phyloP scores from a whole-genome alignment of 2,113 vertebrate genomes.

The Triplophysa siluroides region DNA sequence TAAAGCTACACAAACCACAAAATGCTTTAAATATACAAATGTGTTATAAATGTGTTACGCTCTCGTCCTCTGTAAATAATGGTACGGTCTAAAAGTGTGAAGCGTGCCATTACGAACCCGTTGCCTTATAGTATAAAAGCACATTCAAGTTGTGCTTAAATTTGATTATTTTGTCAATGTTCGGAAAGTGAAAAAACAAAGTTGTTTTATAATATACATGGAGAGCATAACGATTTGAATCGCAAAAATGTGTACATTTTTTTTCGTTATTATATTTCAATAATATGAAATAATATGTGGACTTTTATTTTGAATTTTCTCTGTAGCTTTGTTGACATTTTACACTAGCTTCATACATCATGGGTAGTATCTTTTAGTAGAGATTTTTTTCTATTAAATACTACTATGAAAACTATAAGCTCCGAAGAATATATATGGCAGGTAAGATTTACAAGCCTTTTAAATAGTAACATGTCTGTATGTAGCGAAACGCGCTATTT shows the following conservation, averaged over 20 bases:
- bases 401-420: constrained; percentile 36
- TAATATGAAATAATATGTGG: neutral
- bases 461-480: neutral
- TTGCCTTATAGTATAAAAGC: neutral
- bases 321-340: constrained; percentile 34
- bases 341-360: constrained; percentile 24
- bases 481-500: constrained; percentile 1
- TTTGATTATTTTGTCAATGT: too few species aligned
- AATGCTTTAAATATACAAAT: neutral
- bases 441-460: constrained; percentile 59
- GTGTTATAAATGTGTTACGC: neutral
- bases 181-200: neutral
- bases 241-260: neutral
- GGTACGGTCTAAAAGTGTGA: constrained; percentile 11
- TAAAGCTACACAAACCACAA: neutral
- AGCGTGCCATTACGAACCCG: neutral
- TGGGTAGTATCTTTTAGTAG: neutral
- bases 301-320: constrained; percentile 46
- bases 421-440: constrained; percentile 67
- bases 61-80: neutral
- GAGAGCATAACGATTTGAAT: neutral
- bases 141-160: too few species aligned
- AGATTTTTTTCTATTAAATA: neutral
- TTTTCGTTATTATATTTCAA: neutral
- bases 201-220: neutral